phyloP scores from a whole-genome alignment of 2,113 vertebrate species.

The Conger conger region DNA sequence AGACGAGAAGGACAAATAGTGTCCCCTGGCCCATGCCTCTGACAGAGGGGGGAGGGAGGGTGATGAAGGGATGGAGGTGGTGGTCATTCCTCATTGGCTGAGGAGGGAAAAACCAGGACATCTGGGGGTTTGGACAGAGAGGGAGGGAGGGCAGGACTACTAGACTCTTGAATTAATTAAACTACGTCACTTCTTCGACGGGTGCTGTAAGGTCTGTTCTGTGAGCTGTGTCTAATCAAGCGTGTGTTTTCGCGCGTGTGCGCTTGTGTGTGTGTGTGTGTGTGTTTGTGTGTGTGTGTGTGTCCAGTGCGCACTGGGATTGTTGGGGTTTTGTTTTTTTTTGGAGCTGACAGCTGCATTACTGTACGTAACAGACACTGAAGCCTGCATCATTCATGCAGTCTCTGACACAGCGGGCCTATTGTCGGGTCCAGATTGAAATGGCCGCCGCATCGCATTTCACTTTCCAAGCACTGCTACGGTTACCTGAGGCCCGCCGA shows the following conservation, averaged over 20 bases:
- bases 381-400: constrained; percentile 29
- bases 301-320: too few relatives aligned
- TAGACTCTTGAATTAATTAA: too few relatives aligned
- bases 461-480: constrained; percentile 32
- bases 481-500: constrained; percentile 18
- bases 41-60: background rate
- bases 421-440: constrained; percentile 32
- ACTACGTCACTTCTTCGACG: background rate
- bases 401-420: constrained; percentile 22
- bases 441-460: constrained; percentile 23
- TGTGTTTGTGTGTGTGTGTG: background rate
- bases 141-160: background rate
- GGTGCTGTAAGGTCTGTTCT: background rate
- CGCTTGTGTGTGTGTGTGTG: background rate
- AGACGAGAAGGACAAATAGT: constrained; percentile 13
- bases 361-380: constrained; percentile 23
- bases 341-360: background rate
- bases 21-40: background rate
- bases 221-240: background rate
- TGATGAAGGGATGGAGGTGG: background rate
- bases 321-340: too few relatives aligned
- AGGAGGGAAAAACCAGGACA: background rate
- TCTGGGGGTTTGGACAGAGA: background rate
- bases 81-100: background rate
- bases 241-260: background rate